Evolutionary conservation across 2,113 vertebrate genomes (phyloP), one percentile per base, ranked within the genome.

Genomic region (Nanorana parkeri): DNA sequence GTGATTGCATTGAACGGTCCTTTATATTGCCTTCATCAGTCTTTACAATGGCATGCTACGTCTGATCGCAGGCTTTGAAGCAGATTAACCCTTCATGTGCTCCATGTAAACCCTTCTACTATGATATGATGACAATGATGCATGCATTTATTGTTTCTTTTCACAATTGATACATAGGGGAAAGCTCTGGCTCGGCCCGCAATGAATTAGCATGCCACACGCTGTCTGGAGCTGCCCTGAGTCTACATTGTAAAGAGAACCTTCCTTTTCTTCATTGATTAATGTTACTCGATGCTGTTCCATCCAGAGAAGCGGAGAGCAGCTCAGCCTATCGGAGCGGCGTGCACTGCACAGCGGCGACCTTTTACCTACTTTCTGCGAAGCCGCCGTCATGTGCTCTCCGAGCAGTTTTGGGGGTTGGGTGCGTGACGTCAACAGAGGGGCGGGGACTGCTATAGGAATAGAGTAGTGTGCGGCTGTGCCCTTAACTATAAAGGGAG

Each of bases 361-460:
- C 80, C 80, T 83, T 83, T 83, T 83, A 83, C 80, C 80, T 76
- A 83, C 71, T 83, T 83, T 83, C 60, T 36, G 68, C 21, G 41
- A 24, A 64, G 80, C 64, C 67, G 71, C 32, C 19, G 72, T 83
- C 80, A 83, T 60, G 72, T 83, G 80, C 24, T 75, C 21, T 36
- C 20, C 8, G 19, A 52, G 21, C 68, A 72, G 47, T 32, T 75
- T 72, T 81, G 80, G 80, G 80, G 80, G 80, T 67, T 81, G 80
- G 80, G 69, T 20, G 16, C 3, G 10, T 81, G 26, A 81, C 72
- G 71, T 76, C 21, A 16, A 2, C 19, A 2, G 20, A 54, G 63
- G 61, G 69, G 63, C 47, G 47, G 41, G 29, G 68, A 5, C 17
- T 20, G 63, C 41, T 52, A 4, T n/a, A 78, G 47, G 47, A 54